Evolutionary conservation across 2,797 vertebrate species (phyloP).

Genomic region (Taenioides sp.): DNA sequence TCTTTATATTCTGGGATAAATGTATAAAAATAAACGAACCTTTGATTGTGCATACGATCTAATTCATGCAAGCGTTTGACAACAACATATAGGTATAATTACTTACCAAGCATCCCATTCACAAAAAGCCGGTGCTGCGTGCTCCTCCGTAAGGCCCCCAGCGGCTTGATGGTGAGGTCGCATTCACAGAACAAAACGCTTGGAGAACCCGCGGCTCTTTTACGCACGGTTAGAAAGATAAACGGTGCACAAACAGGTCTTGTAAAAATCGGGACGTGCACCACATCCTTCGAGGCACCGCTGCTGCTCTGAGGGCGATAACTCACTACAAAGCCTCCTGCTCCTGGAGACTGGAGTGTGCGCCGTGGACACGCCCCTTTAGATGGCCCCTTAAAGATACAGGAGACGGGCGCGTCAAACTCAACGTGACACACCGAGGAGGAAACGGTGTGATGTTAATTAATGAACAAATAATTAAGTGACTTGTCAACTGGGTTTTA

Average conservation of each 20-base stretch:
- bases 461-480: neutral
- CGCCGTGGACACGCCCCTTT: constrained; percentile 61
- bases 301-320: constrained; percentile 41
- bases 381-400: constrained; percentile 68
- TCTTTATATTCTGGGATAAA: neutral
- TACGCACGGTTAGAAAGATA: constrained; percentile 6
- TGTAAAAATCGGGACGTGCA: constrained; percentile 15
- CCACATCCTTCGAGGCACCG: constrained; percentile 45
- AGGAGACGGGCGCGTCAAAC: constrained; percentile 39
- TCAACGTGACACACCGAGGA: neutral
- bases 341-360: constrained; percentile 23
- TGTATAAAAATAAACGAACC: neutral
- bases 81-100: constrained; percentile 2
- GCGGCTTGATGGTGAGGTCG: constrained; percentile 51
- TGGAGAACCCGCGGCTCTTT: constrained; percentile 2
- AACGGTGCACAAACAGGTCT: neutral
- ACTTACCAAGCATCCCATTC: constrained; percentile 76
- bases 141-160: constrained; percentile 59
- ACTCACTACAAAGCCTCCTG: constrained; percentile 49
- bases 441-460: neutral
- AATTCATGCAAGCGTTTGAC: constrained; percentile 1
- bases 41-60: accelerated
- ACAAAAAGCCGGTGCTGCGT: constrained; percentile 56
- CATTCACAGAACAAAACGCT: constrained; percentile 32
- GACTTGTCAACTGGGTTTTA: neutral